Conservation (phyloP, 64 coral and sea anemone genomes). For the Stichodactyla mertensii region DNA sequence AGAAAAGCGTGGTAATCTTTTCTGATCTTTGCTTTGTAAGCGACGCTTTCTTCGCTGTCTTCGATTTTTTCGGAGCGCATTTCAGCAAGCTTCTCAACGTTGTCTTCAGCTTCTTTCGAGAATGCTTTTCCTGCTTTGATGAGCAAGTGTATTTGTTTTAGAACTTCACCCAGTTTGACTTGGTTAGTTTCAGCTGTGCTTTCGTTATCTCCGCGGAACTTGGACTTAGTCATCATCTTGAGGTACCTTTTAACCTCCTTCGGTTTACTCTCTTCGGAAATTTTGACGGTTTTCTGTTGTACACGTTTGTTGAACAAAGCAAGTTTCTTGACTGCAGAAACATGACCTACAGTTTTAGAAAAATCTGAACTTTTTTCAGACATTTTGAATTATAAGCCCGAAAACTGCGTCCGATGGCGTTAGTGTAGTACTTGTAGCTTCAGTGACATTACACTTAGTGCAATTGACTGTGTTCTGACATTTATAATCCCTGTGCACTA, state of each 20-base stretch:
- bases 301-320: not conserved
- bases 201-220: conserved; percentile 41
- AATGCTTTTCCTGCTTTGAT: conserved; percentile 31
- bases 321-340: not conserved
- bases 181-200: not conserved
- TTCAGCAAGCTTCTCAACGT: conserved; percentile 30
- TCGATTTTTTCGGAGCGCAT: not conserved
- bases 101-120: conserved; percentile 22
- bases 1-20: conserved; percentile 40
- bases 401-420: not conserved
- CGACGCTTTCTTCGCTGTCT: not conserved
- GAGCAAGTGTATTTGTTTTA: conserved; percentile 34
- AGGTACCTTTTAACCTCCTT: conserved; percentile 35
- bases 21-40: conserved; percentile 27
- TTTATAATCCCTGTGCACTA: no score
- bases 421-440: no score
- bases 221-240: conserved; percentile 34
- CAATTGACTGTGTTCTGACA: not conserved
- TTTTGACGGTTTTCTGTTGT: not conserved
- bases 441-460: no score
- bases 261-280: not conserved
- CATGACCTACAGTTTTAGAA: not conserved
- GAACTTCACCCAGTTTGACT: conserved; percentile 4
- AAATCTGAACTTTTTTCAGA: not conserved
- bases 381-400: not conserved